phyloP scores from a whole-genome alignment of 1,140 invertebrate species.

The Drosophila mojavensis region DNA sequence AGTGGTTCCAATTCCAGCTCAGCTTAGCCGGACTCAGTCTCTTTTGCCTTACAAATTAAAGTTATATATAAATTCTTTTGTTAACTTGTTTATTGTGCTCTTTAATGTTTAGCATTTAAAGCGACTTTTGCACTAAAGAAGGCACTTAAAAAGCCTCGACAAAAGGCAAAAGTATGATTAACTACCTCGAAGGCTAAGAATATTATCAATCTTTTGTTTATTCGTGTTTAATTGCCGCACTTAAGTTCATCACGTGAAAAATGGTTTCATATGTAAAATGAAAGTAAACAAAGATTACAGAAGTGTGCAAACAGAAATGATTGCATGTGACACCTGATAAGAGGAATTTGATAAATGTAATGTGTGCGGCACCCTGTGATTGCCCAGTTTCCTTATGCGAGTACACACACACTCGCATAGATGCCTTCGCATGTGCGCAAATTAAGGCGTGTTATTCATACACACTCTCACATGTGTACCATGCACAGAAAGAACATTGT shows the following conservation, averaged over 20 bases:
- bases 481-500: slow-evolving; percentile 39
- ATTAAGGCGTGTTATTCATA: slow-evolving; percentile 60
- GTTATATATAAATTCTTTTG: neutral
- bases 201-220: slow-evolving; percentile 4
- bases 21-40: neutral
- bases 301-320: neutral
- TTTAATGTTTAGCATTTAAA: slow-evolving; percentile 23
- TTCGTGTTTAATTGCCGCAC: neutral
- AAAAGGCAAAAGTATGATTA: slow-evolving; percentile 44
- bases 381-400: slow-evolving; percentile 21
- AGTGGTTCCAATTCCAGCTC: slow-evolving; percentile 19
- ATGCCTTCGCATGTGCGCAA: slow-evolving; percentile 49
- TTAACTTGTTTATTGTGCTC: neutral
- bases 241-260: slow-evolving; percentile 4
- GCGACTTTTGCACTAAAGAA: neutral
- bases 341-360: slow-evolving; percentile 22
- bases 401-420: slow-evolving; percentile 21
- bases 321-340: slow-evolving; percentile 41
- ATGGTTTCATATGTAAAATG: neutral
- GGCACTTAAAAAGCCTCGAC: slow-evolving; percentile 5
- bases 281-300: slow-evolving; percentile 15
- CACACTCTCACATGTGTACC: slow-evolving; percentile 11
- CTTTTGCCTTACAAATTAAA: neutral
- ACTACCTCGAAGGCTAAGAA: slow-evolving; percentile 30
- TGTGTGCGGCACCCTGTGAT: slow-evolving; percentile 37